Base-by-base conservation (phyloP, 2,797 vertebrate genomes). In the Lagocephalus sceleratus region DNA sequence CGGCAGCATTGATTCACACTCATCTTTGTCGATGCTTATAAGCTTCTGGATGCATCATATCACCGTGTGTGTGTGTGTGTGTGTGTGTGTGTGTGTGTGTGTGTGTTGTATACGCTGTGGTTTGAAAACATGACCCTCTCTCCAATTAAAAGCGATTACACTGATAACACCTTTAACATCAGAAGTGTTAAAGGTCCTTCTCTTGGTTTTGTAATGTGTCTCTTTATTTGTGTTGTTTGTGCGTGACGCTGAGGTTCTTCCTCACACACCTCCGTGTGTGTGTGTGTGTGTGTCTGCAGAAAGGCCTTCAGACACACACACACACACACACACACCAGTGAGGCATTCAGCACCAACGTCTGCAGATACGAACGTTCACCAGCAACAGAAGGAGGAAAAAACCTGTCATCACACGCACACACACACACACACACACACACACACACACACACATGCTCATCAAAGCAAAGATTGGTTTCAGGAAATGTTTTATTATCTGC, bases 1-100 rank as follows among this genome's bases (percentile, higher is more conserved):
- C 71, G 78, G 74, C 79, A 74, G 78, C 84, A 88, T 88, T 87
- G 85, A 89, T 90, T 88, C 82, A 75, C 83, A 88, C 86, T 88
- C 83, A 88, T 89, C 86, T 87, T 86, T 89, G 86, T 89, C 85
- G 71, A 84, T 90, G 85, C 77, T 83, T 82, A 88, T 89, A 86
- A 87, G 75, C 76, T 76, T 72, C 78, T 85, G 78, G 78, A 86
- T 91, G 75, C 78, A 89, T 89, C 87, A 89, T 88, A 84, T 83
- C 80, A 69, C 5, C 64, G 60, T 59, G 60, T 72, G 54, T 68
- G 25, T 48, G 51, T 60, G 48, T 54, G 45, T 63, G 47, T 46
- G 25, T 42, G 26, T 20, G 39, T 50, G 61, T 51, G 66, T 54
- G 56, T 59, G 54, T 54, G 53, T 76, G 71, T 63, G 68, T 23